Percentiles rank a stretch among this genome's conserved stretches.
These are phyloP conservation scores for Phoxinus dragarum DNA, from an alignment of 2,797 vertebrate genomes.

Conservation along the genomic window DNA sequence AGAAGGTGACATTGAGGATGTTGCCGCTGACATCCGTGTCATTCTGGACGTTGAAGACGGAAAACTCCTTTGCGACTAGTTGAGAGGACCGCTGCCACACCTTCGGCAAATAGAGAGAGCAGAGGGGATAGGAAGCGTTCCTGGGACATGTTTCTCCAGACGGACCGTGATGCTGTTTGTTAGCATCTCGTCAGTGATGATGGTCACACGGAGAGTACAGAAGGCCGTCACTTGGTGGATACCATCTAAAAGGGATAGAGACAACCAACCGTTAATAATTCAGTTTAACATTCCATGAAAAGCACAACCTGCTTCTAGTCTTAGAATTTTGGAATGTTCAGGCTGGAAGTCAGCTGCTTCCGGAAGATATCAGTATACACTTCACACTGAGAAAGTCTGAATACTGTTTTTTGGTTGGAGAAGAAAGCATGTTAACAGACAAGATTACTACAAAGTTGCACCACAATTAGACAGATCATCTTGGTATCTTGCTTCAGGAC, in stretches of 20 bases:
- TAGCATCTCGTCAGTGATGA: constrained; percentile 98
- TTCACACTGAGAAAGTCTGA: constrained; percentile 56
- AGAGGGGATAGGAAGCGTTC: constrained; percentile 94
- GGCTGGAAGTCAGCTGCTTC: background rate
- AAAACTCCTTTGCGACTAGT: constrained; percentile 90
- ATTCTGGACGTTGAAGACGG: constrained; percentile 94
- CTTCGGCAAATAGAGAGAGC: constrained; percentile 90
- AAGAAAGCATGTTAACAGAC: constrained; percentile 39
- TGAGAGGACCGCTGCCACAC: constrained; percentile 92
- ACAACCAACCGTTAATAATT: background rate
- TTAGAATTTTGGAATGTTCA: constrained; percentile 1
- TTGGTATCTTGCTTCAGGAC: constrained; percentile 39
- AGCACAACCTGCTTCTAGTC: constrained; percentile 1
- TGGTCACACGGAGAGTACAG: constrained; percentile 92
- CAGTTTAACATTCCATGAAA: background rate
- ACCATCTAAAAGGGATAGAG: constrained; percentile 79
- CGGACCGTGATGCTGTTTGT: constrained; percentile 98
- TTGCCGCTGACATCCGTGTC: constrained; percentile 93
- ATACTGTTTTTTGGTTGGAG: constrained; percentile 56
- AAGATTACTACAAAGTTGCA: constrained; percentile 14
- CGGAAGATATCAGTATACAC: background rate
- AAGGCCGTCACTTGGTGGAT: constrained; percentile 82
- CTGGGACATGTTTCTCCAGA: constrained; percentile 98
- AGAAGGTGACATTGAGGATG: constrained; percentile 96
- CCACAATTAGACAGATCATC: constrained; percentile 22